Base-by-base conservation (phyloP, 2,888 invertebrate species). In the Geotrupes spiniger region DNA sequence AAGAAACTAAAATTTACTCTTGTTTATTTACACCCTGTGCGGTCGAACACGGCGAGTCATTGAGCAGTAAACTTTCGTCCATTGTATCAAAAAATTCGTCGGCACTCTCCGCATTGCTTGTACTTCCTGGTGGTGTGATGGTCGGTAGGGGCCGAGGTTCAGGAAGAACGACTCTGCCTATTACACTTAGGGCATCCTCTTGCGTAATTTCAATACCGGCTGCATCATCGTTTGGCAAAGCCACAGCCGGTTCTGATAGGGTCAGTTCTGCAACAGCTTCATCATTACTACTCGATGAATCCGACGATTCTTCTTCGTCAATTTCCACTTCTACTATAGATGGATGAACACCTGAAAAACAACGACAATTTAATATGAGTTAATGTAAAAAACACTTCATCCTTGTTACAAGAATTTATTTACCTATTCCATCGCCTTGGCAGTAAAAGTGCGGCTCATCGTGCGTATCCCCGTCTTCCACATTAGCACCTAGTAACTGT, bases 361-460 rank as follows among this genome's bases (percentile, higher is more conserved):
- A 9, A 8, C 27, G 9, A 27, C 27, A 6, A 8, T 6, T 27
- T 27, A 8, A 9, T 8, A 42, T 42, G 12, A 37, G 15, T 8
- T 16, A 11, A n/a, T n/a, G n/a, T n/a, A n/a, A n/a, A n/a, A n/a
- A n/a, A n/a, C n/a, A n/a, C n/a, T n/a, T n/a, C n/a, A n/a, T n/a
- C n/a, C n/a, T n/a, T 11, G 14, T 2, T 29, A 29, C 15, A 14
- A 8, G 2, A 33, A 33, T 14, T 12, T 33, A 33, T 8, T 33
- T 62, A 72, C 73, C 73, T 63, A 73, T 52, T 8, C 73, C 73
- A 52, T 73, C 73, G n/a, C 73, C 73, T 59, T 73, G 73, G 46
- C 71, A 71, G 49, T 72, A 73, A 53, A 69, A 72, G 61, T 73
- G 71, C 2, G 71, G 66, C 49, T 69, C 71, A 21, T 69, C 69